Evolutionary conservation across 2,888 invertebrate species (phyloP), one percentile per base, ranked within the genome.

Genomic region (Drosophila anomalipes): DNA sequence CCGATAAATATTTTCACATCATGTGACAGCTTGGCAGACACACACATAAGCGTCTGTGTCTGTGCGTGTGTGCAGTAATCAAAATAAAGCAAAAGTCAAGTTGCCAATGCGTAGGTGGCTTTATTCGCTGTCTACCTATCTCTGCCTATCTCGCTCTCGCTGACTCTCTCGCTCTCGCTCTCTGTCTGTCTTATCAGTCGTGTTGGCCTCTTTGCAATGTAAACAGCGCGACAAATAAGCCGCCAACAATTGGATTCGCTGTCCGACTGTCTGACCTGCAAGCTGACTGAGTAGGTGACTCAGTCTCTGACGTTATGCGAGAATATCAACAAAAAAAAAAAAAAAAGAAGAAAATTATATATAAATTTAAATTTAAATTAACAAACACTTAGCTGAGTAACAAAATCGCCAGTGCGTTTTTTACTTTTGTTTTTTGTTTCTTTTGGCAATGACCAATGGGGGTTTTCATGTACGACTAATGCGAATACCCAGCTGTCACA

Each of bases 1-100:
- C 77, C 81, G 44, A 58, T 65, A 72, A 81, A 79, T 79, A 79
- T 81, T 81, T 72, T 77, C 66, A 79, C 72, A 72, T 77, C 81
- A 72, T 66, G 69, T 81, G 79, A 79, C 81, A 76, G 80, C 75
- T 69, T 79, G 69, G 52, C 77, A 75, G 51, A 32, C 30, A 39
- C 35, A 33, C 26, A 61, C 44, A 61, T 2, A 32, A 26, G 26
- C 26, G 26, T 26, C 22, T 44, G 41, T 41, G 5, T 10, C 12
- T n/a, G n/a, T 2, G n/a, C 4, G 10, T n/a, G 41, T 41, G 41
- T 41, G 41, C 47, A 47, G 65, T 71, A 71, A 75, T 80, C 77
- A 76, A 75, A 79, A 75, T 80, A 80, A 80, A 77, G 56, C 74
- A 66, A 79, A 69, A 80, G 47, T 74, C 61, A 70, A 75, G 62